Evolutionary conservation across 1,140 invertebrate species (phyloP), one percentile per base, ranked within the genome.

Genomic region (Macrobrachium rosenbergii): DNA sequence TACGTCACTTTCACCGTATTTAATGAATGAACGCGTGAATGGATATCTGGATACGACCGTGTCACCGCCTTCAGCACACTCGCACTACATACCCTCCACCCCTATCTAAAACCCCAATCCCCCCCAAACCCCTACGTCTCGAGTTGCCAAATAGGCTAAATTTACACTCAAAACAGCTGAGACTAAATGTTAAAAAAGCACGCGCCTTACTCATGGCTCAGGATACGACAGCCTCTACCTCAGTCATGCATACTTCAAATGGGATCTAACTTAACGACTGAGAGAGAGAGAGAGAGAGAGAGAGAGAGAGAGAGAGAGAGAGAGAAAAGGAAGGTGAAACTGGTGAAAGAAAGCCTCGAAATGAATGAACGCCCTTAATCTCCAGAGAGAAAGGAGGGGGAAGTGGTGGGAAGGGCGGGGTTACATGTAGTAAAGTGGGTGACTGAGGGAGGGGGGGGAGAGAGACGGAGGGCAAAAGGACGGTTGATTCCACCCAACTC

Each of bases 241-340:
- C 72, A 11, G 37, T 75, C 72, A 19, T 23, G 17, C 28, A 19
- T n/a, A 12, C 52, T 52, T 52, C 12, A 52, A 52, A 52, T 52
- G 52, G 12, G 52, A 52, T 8, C 7, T 52, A 5, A 52, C 52
- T 52, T 2, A 12, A 19, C 28, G 43, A 77, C 11, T 16, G 14
- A 10, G 75, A 58, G 19, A 45, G 80, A 58, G 62, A 45, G 79
- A 67, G 28, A 67, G 79, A 67, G 62, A 45, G 79, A 43, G 62
- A 67, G 79, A 19, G 62, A 81, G 79, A 67, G 62, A 67, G 79
- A 67, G 62, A 81, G 79, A 81, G 28, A 81, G 79, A 67, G 28
- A 72, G 45, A 58, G n/a, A 82, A 64, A 21, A n/a, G 23, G 63
- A 69, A 64, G 58, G 43, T 62, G 77, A 37, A 60, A 63, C 58